Conservation (phyloP, 1,140 invertebrate genomes). For the Phenacoccus solenopsis region DNA sequence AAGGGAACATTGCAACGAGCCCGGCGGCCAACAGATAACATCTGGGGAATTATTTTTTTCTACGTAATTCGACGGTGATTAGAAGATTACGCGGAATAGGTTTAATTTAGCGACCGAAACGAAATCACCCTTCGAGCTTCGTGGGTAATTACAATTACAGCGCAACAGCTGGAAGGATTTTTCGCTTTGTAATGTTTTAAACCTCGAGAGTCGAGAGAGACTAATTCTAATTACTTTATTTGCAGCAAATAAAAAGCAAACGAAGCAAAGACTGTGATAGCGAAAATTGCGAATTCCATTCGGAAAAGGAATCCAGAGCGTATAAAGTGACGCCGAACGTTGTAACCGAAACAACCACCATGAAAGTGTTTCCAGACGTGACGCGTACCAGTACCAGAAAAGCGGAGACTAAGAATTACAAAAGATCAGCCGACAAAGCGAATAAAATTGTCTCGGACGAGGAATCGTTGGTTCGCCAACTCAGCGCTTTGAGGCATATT, state of each 20-base stretch:
- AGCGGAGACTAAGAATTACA: not conserved
- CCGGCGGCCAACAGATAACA: not conserved
- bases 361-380: not conserved
- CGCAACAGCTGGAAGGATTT: no score
- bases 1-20: no score
- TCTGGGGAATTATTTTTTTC: no score
- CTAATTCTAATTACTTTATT: not conserved
- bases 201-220: no score
- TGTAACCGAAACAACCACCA: not conserved
- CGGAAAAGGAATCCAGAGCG: not conserved
- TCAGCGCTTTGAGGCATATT: not conserved
- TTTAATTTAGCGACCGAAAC: no score
- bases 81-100: no score
- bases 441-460: not conserved
- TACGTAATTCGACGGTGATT: no score
- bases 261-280: not conserved
- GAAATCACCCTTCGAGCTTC: no score
- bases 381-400: not conserved
- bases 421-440: not conserved
- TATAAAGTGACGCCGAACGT: not conserved
- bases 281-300: not conserved
- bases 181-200: no score
- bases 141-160: no score
- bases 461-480: not conserved
- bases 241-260: not conserved